Conservation (phyloP, 2,113 vertebrate species). For the Alethe castanea region DNA sequence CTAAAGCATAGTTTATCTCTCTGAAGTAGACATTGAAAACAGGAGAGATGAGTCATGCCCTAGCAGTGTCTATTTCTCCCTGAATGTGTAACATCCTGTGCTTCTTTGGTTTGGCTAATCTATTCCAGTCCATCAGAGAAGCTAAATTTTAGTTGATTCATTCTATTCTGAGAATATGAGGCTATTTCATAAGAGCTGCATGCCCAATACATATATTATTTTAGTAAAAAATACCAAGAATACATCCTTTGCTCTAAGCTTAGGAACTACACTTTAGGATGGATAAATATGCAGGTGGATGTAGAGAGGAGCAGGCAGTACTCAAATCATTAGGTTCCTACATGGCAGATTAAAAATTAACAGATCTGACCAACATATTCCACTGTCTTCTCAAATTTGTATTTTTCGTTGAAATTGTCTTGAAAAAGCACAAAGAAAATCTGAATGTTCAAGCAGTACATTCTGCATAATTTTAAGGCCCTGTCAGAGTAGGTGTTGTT, state of each 20-base stretch:
- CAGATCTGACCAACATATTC: background rate
- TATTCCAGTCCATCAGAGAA: background rate
- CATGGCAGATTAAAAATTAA: background rate
- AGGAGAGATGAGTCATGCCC: slow-evolving; percentile 30
- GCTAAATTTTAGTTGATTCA: background rate
- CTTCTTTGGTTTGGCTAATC: background rate
- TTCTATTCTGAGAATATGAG: background rate
- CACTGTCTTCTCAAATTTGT: background rate
- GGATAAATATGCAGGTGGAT: background rate
- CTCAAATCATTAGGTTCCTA: background rate
- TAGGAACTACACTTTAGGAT: background rate
- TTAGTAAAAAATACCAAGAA: background rate
- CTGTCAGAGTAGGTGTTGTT: background rate
- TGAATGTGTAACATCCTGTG: background rate
- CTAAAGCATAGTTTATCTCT: background rate
- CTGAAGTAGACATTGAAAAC: slow-evolving; percentile 14
- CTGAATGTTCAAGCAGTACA: background rate
- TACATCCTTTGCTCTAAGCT: background rate
- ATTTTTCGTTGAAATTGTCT: background rate
- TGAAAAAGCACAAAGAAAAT: background rate
- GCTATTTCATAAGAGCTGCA: background rate
- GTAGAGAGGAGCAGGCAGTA: background rate
- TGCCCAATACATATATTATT: background rate
- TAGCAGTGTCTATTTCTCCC: background rate
- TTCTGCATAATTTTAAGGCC: background rate